A percentile compares a stretch with the other conserved stretches of the same genome.
Conservation (phyloP, 2,888 invertebrate genomes). For the Phortica magna region DNA sequence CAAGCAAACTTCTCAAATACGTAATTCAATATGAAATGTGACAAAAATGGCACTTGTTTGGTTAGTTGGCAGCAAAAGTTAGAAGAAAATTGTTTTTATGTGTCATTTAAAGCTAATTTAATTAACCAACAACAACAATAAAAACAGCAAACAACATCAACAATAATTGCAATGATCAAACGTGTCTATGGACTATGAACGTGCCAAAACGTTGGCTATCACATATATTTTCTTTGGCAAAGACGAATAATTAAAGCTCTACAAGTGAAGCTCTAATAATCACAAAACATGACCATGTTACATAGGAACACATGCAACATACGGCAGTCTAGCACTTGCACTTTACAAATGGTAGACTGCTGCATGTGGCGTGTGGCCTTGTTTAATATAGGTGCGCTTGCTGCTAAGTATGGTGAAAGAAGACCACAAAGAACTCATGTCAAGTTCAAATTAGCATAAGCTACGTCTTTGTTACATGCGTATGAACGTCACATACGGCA, state of each 20-base stretch:
- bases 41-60: slow-evolving; percentile 69
- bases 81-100: slow-evolving; percentile 48
- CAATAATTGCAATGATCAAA: not conserved
- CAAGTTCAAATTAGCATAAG: too few species aligned
- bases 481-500: too few species aligned
- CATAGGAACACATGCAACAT: not conserved
- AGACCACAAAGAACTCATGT: too few species aligned
- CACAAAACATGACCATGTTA: not conserved
- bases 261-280: slow-evolving; percentile 8
- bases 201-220: slow-evolving; percentile 25
- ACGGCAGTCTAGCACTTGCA: too few species aligned
- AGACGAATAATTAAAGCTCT: not conserved
- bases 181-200: slow-evolving; percentile 33
- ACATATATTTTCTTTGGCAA: slow-evolving; percentile 13
- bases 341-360: too few species aligned
- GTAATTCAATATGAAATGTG: not conserved
- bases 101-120: slow-evolving; percentile 67
- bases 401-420: too few species aligned
- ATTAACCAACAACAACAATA: slow-evolving; percentile 54
- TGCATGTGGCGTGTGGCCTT: too few species aligned
- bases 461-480: too few species aligned
- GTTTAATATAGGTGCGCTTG: too few species aligned
- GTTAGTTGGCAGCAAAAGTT: slow-evolving; percentile 8
- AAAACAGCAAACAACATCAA: not conserved
- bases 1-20: too few species aligned